Evolutionary conservation across 2,113 vertebrate genomes (phyloP).

Genomic region (Emydura subglobosa): DNA sequence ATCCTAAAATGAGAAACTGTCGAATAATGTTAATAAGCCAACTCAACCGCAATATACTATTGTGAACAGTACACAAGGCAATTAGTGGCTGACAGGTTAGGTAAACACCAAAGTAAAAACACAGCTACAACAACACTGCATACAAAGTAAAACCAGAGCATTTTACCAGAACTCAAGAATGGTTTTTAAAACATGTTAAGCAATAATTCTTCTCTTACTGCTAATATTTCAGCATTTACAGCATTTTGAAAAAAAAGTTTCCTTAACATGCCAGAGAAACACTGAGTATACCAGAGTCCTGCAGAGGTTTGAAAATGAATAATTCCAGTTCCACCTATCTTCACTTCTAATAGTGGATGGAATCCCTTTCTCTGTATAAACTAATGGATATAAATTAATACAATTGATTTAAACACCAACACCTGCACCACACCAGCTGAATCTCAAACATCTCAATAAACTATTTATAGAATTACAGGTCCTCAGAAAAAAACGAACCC

Average conservation of each 20-base stretch:
- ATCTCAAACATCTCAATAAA: slow-evolving; percentile 62
- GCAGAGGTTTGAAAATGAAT: background rate
- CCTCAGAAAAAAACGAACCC: slow-evolving; percentile 31
- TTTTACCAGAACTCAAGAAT: background rate
- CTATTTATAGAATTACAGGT: slow-evolving; percentile 60
- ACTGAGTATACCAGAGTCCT: slow-evolving; percentile 9
- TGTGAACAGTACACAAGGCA: background rate
- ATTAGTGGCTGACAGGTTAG: background rate
- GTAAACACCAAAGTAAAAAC: background rate
- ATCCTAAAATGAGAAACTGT: background rate
- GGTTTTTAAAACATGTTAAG: background rate
- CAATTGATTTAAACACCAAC: slow-evolving; percentile 61
- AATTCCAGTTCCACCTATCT: background rate
- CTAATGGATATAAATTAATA: slow-evolving; percentile 54
- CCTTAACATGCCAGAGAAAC: background rate
- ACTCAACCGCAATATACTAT: background rate
- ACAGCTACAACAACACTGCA: background rate
- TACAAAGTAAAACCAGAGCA: background rate
- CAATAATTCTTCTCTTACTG: background rate
- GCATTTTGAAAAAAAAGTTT: background rate
- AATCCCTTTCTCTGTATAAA: slow-evolving; percentile 11
- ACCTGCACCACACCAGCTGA: slow-evolving; percentile 26
- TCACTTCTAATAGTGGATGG: slow-evolving; percentile 15
- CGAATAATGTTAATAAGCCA: background rate
- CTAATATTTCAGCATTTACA: background rate